Evolutionary conservation across 2,113 vertebrate genomes (phyloP).

Genomic region (human (Homo sapiens)): GRCh38 chr17:69285001-69285500

Average conservation of each 20-base stretch:
- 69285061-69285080: background rate
- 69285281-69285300: background rate
- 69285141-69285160: background rate
- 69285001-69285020: background rate
- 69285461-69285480: background rate
- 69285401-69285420: background rate
- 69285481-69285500: constrained; percentile 12
- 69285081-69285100: background rate
- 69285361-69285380: background rate
- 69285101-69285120: background rate
- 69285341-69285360: background rate
- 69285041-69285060: background rate
- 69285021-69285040: background rate
- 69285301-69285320: background rate
- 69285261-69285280: background rate
- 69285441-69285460: background rate
- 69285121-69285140: background rate
- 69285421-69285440: background rate
- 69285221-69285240: background rate
- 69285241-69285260: background rate
- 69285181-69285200: background rate
- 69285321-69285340: background rate
- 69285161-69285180: background rate
- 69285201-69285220: background rate
- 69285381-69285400: background rate